Conservation (phyloP, 1,140 invertebrate species). For the Leptestheria dahalacensis region DNA sequence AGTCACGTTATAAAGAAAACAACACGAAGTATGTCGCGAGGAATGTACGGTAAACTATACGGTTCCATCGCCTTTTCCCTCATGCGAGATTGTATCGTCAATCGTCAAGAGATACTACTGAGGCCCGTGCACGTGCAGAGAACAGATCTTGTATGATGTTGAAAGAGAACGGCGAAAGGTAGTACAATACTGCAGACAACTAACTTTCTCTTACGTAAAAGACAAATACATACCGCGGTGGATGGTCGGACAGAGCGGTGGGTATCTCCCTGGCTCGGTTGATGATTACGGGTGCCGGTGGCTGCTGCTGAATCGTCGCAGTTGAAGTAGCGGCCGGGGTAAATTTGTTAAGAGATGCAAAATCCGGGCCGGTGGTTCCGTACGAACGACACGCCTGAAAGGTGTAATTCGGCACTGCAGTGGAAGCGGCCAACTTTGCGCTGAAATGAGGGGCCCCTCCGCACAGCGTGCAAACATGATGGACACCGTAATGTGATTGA, state of each 20-base stretch:
- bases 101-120: too few relatives aligned
- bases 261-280: background rate
- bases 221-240: background rate
- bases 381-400: background rate
- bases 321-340: background rate
- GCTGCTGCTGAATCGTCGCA: background rate
- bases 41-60: too few relatives aligned
- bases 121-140: too few relatives aligned
- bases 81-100: too few relatives aligned
- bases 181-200: too few relatives aligned
- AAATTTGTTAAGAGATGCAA: background rate
- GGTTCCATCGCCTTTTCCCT: too few relatives aligned
- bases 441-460: conserved; percentile 1
- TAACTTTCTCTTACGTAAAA: too few relatives aligned
- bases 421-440: background rate
- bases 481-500: background rate
- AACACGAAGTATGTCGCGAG: too few relatives aligned
- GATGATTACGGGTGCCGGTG: background rate
- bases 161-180: too few relatives aligned
- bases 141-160: too few relatives aligned
- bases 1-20: too few relatives aligned
- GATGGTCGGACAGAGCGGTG: background rate
- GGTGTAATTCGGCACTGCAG: background rate
- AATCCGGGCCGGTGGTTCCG: background rate
- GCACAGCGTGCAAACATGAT: conserved; percentile 4